These are phyloP conservation scores for Phoebastria nigripes DNA, from an alignment of 2,797 vertebrate species.

Conservation along the genomic window DNA sequence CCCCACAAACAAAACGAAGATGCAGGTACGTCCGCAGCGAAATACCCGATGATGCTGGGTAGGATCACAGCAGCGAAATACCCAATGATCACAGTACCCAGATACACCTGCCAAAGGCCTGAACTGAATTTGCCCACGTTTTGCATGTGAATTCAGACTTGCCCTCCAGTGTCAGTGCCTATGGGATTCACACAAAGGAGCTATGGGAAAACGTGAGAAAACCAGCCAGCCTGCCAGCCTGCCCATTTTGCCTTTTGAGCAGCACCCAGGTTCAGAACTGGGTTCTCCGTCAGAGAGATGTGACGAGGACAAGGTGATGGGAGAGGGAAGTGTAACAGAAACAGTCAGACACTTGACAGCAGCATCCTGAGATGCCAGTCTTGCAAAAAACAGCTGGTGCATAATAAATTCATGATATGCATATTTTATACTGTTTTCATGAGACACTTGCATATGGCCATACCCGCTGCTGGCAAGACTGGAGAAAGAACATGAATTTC, in stretches of 20 bases:
- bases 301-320: rapidly evolving
- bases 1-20: not conserved
- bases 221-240: not conserved
- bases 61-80: not conserved
- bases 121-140: not conserved
- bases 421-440: not conserved
- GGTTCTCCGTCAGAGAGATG: not conserved
- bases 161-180: not conserved
- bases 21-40: rapidly evolving
- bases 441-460: not conserved
- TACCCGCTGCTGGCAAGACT: not conserved
- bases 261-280: not conserved
- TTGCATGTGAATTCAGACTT: not conserved
- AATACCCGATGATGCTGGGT: not conserved
- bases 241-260: not conserved
- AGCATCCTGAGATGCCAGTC: not conserved
- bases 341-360: not conserved
- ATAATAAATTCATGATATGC: not conserved
- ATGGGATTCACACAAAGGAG: not conserved
- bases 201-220: not conserved
- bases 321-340: not conserved
- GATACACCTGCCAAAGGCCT: not conserved
- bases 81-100: not conserved
- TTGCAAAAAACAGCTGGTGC: not conserved
- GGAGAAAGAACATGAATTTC: not conserved